phyloP scores from a whole-genome alignment of 2,113 vertebrate genomes.

The Cheilinus undulatus region DNA sequence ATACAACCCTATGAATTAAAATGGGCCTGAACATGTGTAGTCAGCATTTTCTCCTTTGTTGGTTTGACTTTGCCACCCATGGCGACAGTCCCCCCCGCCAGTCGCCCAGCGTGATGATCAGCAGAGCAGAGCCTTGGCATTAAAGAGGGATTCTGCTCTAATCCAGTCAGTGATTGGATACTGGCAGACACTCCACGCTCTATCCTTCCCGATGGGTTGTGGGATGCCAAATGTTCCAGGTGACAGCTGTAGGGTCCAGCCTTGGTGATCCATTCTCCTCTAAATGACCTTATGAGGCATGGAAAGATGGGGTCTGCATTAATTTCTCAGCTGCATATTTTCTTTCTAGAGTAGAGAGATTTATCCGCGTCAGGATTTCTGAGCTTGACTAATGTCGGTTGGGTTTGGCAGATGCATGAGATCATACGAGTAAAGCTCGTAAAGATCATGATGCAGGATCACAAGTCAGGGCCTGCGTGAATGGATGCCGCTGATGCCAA shows the following conservation, averaged over 20 bases:
- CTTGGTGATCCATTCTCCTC: slow-evolving; percentile 33
- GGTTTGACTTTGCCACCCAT: slow-evolving; percentile 47
- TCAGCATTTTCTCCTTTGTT: slow-evolving; percentile 28
- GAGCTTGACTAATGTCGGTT: slow-evolving; percentile 36
- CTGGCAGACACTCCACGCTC: slow-evolving; percentile 49
- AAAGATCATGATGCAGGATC: slow-evolving; percentile 30
- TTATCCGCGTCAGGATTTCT: slow-evolving; percentile 22
- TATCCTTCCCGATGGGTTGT: slow-evolving; percentile 34
- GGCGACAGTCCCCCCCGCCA: slow-evolving; percentile 15
- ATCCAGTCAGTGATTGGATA: slow-evolving; percentile 70
- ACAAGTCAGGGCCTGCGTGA: slow-evolving; percentile 27
- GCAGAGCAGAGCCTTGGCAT: slow-evolving; percentile 65
- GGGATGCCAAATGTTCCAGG: slow-evolving; percentile 67
- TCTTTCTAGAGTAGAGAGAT: slow-evolving; percentile 37
- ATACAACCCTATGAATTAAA: not conserved
- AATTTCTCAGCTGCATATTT: slow-evolving; percentile 27
- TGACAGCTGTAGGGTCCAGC: slow-evolving; percentile 64
- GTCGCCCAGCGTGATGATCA: slow-evolving; percentile 42
- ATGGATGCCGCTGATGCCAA: slow-evolving; percentile 4
- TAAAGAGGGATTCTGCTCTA: slow-evolving; percentile 66
- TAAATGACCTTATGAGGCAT: slow-evolving; percentile 48
- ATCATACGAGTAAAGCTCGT: slow-evolving; percentile 10
- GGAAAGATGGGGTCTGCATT: slow-evolving; percentile 39
- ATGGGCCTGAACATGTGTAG: not conserved
- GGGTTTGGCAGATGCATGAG: slow-evolving; percentile 17